phyloP scores from a whole-genome alignment of 2,797 vertebrate genomes.

The Hydrolagus colliei region DNA sequence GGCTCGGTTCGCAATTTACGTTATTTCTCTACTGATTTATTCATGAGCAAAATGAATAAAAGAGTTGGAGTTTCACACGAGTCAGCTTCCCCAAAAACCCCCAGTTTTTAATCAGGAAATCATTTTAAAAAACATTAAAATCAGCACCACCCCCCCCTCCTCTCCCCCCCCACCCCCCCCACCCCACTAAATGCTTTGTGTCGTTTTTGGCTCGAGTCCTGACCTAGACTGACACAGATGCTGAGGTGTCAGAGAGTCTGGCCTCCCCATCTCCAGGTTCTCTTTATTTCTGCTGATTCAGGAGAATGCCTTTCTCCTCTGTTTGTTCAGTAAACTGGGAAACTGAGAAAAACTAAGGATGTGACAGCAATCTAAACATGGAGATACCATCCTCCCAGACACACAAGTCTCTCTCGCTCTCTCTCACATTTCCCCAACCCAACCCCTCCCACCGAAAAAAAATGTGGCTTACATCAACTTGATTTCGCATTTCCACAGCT shows the following conservation, averaged over 20 bases:
- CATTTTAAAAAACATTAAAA: no score
- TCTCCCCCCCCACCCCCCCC: no score
- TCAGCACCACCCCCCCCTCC: no score
- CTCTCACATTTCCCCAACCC: not conserved
- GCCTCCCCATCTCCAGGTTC: not conserved
- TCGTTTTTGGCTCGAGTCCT: no score
- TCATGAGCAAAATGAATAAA: no score
- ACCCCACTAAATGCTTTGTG: no score
- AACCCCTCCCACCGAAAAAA: not conserved
- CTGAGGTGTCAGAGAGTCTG: not conserved
- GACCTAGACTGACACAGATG: not conserved
- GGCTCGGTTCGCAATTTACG: no score
- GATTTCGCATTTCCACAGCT: not conserved
- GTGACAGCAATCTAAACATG: constrained; percentile 26
- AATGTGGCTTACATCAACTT: not conserved
- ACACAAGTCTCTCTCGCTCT: not conserved
- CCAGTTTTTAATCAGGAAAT: no score
- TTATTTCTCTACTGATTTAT: no score
- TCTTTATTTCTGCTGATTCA: constrained; percentile 18
- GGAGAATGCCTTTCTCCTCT: constrained; percentile 16
- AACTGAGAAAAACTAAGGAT: constrained; percentile 29
- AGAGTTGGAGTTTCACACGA: no score
- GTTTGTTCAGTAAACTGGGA: constrained; percentile 33
- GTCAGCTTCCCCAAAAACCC: no score
- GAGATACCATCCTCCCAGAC: not conserved